A percentile compares a stretch with the other conserved stretches of the same genome.
Conservation (phyloP, 2,888 invertebrate species). For the Rotaria socialis region DNA sequence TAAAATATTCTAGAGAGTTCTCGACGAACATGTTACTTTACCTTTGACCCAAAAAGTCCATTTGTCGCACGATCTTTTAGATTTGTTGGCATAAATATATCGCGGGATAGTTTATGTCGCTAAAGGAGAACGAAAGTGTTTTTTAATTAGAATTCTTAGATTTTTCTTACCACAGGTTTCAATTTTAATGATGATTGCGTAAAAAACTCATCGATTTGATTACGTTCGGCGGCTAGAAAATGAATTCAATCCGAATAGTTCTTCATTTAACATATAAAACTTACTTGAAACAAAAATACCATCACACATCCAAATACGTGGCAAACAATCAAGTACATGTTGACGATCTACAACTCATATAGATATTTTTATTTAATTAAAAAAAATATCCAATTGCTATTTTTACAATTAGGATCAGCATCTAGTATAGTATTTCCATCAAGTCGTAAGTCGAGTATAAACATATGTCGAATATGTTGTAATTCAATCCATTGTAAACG, state of each 20-base stretch:
- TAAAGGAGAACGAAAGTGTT: not conserved
- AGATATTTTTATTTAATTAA: not conserved
- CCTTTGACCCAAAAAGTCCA: conserved; percentile 5
- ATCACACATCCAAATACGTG: conserved; percentile 58
- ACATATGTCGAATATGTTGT: conserved; percentile 54
- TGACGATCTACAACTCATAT: conserved; percentile 54
- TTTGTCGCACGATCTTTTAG: not conserved
- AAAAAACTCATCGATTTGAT: conserved; percentile 15
- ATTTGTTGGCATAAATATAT: conserved; percentile 34
- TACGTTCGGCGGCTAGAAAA: not conserved
- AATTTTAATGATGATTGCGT: not conserved
- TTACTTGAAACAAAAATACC: conserved; percentile 57
- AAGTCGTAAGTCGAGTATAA: conserved; percentile 55
- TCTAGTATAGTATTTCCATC: conserved; percentile 56
- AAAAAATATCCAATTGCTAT: not conserved
- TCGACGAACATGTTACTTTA: not conserved
- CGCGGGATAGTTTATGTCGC: not conserved
- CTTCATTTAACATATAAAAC: not conserved
- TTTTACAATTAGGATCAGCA: conserved; percentile 57
- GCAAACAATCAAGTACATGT: conserved; percentile 57
- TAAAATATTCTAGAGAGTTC: not conserved
- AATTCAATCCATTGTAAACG: conserved; percentile 55
- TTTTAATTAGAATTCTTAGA: not conserved
- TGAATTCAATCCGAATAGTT: no score
- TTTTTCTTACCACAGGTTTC: conserved; percentile 2